Evolutionary conservation across 1,140 invertebrate species (phyloP).

Genomic region (Copidosoma floridanum): DNA sequence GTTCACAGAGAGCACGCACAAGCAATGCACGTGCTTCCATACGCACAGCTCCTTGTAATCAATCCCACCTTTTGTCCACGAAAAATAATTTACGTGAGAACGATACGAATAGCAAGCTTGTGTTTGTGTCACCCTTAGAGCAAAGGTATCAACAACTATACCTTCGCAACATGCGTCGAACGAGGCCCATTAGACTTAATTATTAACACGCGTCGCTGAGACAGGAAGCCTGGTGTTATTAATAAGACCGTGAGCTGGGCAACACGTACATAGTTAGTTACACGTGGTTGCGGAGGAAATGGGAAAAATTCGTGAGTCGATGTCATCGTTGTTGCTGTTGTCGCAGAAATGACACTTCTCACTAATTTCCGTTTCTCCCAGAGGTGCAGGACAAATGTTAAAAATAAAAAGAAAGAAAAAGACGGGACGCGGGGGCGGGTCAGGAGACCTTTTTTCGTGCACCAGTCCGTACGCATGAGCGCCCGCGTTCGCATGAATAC

Average conservation of each 20-base stretch:
- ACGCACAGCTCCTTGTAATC: too few relatives aligned
- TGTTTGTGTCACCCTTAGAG: too few relatives aligned
- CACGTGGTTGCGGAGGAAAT: not conserved
- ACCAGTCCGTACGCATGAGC: too few relatives aligned
- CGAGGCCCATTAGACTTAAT: not conserved
- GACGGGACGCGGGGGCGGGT: not conserved
- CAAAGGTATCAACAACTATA: too few relatives aligned
- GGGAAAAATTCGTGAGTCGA: conserved; percentile 11
- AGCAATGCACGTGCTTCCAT: too few relatives aligned
- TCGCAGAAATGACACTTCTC: too few relatives aligned
- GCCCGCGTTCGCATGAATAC: not conserved
- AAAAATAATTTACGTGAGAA: too few relatives aligned
- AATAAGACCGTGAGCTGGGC: not conserved
- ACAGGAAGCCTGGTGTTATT: conserved; percentile 7
- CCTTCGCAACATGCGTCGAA: not conserved
- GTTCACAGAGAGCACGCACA: too few relatives aligned
- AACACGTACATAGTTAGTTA: too few relatives aligned
- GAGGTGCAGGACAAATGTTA: not conserved
- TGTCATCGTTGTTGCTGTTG: too few relatives aligned
- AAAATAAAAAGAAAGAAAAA: not conserved
- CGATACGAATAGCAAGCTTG: too few relatives aligned
- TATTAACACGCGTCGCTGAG: not conserved
- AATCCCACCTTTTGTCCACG: too few relatives aligned
- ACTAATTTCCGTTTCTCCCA: not conserved
- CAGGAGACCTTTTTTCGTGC: not conserved